These are phyloP conservation scores for Amblyjoppa fuscipennis DNA, from an alignment of 2,888 invertebrate species.

Conservation along the genomic window DNA sequence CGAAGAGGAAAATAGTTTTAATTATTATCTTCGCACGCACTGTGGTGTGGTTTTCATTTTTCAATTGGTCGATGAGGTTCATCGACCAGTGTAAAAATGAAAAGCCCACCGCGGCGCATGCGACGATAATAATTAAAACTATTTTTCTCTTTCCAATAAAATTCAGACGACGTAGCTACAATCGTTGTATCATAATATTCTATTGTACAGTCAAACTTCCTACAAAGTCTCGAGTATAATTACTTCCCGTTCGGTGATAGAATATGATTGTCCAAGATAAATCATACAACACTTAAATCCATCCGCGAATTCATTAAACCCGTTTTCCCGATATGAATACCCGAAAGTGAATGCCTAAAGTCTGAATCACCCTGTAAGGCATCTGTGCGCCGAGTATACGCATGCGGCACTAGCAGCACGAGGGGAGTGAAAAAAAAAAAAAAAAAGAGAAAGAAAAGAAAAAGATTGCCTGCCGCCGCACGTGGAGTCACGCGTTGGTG, in stretches of 20 bases:
- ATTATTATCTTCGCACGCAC: no score
- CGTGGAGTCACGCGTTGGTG: constrained; percentile 55
- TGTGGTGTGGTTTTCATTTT: no score
- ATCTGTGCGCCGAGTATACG: constrained; percentile 32
- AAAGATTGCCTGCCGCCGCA: constrained; percentile 45
- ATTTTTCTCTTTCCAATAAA: no score
- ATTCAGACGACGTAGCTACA: no score
- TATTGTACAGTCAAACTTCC: background rate
- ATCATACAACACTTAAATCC: constrained; percentile 5
- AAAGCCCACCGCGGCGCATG: no score
- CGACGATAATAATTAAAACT: no score
- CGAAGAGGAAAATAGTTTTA: no score
- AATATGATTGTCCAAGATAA: background rate
- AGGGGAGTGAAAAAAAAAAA: constrained; percentile 14
- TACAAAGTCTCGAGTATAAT: background rate
- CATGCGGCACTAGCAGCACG: constrained; percentile 29
- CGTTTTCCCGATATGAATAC: constrained; percentile 23
- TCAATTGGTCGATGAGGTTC: no score
- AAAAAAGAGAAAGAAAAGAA: constrained; percentile 13
- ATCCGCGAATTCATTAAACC: constrained; percentile 40
- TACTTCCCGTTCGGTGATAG: background rate
- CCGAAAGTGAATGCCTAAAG: constrained; percentile 51
- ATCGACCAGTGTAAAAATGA: no score
- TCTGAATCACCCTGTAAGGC: constrained; percentile 63
- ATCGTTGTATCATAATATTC: background rate